These are phyloP conservation scores for Contarinia nasturtii DNA, from an alignment of 1,140 invertebrate genomes.

Conservation along the genomic window DNA sequence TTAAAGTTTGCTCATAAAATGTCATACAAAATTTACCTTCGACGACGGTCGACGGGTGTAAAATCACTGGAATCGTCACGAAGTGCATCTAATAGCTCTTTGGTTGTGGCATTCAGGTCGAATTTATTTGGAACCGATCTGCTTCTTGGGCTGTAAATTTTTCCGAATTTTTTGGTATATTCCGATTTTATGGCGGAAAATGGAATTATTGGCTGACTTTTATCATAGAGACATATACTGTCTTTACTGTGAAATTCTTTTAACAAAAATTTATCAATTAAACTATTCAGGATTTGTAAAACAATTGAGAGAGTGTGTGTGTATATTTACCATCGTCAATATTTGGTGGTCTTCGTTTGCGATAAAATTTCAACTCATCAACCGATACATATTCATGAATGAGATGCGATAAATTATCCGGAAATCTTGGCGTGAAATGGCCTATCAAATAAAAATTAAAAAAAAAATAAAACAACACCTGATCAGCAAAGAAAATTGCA, in stretches of 20 bases:
- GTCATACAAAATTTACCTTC: too few relatives aligned
- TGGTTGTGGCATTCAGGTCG: conserved; percentile 4
- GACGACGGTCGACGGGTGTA: too few relatives aligned
- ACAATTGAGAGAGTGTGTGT: neutral
- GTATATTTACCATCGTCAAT: neutral
- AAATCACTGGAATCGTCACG: too few relatives aligned
- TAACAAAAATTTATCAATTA: neutral
- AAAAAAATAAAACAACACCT: too few relatives aligned
- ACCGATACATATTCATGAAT: conserved; percentile 18
- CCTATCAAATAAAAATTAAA: neutral
- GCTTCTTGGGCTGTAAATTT: neutral
- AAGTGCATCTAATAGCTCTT: neutral
- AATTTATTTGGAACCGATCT: too few relatives aligned
- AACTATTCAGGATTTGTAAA: neutral
- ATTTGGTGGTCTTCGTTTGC: conserved; percentile 12
- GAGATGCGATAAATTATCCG: conserved; percentile 4
- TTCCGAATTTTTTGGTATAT: conserved; percentile 12
- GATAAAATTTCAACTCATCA: conserved; percentile 20
- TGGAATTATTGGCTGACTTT: conserved; percentile 10
- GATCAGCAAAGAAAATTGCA: too few relatives aligned
- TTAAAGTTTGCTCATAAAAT: too few relatives aligned
- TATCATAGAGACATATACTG: conserved; percentile 13
- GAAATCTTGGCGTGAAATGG: neutral
- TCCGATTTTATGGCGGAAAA: conserved; percentile 16
- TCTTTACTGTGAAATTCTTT: conserved; percentile 12